These are phyloP conservation scores for Campoletis raptor DNA, from an alignment of 2,888 invertebrate species.

Conservation along the genomic window DNA sequence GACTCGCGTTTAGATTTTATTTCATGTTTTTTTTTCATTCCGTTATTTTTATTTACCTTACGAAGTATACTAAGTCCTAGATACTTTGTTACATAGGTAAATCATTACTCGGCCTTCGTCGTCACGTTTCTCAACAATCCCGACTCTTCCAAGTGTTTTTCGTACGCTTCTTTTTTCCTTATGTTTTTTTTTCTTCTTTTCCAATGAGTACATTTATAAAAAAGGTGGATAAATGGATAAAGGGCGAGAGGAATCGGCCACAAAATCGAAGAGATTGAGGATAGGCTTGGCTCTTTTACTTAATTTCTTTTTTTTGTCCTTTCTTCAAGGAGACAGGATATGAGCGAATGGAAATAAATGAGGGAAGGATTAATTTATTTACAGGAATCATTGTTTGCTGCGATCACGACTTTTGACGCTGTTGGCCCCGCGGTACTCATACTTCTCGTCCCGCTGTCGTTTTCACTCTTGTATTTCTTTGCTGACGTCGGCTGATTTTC, in stretches of 20 bases:
- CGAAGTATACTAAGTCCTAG: conserved; percentile 81
- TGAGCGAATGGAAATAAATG: conserved; percentile 32
- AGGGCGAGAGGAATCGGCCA: conserved; percentile 9
- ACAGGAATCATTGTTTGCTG: conserved; percentile 79
- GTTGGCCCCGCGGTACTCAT: conserved; percentile 17
- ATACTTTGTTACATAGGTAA: conserved; percentile 82
- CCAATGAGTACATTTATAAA: conserved; percentile 71
- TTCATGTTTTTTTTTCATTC: conserved; percentile 37
- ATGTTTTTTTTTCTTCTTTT: conserved; percentile 28
- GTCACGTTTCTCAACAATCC: conserved; percentile 29
- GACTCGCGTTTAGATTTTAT: conserved; percentile 34
- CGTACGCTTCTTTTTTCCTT: conserved; percentile 19
- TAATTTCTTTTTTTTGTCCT: background rate
- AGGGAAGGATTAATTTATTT: conserved; percentile 79
- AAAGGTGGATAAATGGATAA: conserved; percentile 68
- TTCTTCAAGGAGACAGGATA: conserved; percentile 71
- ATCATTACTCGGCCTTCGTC: conserved; percentile 70
- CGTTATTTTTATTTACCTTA: conserved; percentile 81
- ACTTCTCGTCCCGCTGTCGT: conserved; percentile 42
- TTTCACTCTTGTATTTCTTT: conserved; percentile 82
- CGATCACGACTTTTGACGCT: conserved; percentile 30
- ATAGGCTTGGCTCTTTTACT: conserved; percentile 17
- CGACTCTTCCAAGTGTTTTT: conserved; percentile 39
- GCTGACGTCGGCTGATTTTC: conserved; percentile 73
- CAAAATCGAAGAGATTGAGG: conserved; percentile 13